phyloP scores from a whole-genome alignment of 2,113 vertebrate genomes.

The Stomatorhinus ivindoensis region DNA sequence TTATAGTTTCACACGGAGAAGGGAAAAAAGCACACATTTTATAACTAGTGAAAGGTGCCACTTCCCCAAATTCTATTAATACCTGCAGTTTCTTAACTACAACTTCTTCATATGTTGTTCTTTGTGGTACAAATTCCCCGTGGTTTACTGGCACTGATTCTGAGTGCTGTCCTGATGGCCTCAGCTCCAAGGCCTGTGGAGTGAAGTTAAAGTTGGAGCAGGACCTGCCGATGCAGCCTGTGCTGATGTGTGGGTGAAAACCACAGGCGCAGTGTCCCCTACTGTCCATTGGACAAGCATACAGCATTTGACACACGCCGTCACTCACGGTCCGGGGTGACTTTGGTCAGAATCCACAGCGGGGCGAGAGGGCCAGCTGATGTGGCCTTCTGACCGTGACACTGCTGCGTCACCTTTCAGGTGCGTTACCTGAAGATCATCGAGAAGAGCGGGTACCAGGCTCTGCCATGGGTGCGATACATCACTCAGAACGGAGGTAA shows the following conservation, averaged over 20 bases:
- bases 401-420: neutral
- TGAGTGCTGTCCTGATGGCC: neutral
- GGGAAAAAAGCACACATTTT: constrained; percentile 13
- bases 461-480: constrained; percentile 65
- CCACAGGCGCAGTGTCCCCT: neutral
- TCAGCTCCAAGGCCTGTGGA: neutral
- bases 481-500: constrained; percentile 80
- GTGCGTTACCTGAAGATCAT: constrained; percentile 78
- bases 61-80: constrained; percentile 42
- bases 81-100: constrained; percentile 28
- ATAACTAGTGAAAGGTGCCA: constrained; percentile 28
- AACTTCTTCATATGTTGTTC: constrained; percentile 39
- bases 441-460: constrained; percentile 68
- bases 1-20: constrained; percentile 19
- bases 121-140: constrained; percentile 30
- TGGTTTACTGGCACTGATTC: constrained; percentile 13
- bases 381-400: neutral
- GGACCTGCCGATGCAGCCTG: neutral
- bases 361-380: neutral
- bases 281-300: neutral
- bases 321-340: neutral
- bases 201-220: neutral
- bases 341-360: neutral
- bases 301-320: neutral
- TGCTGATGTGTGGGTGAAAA: neutral